These are phyloP conservation scores for Diachasma alloeum DNA, from an alignment of 1,140 invertebrate genomes.

Conservation along the genomic window DNA sequence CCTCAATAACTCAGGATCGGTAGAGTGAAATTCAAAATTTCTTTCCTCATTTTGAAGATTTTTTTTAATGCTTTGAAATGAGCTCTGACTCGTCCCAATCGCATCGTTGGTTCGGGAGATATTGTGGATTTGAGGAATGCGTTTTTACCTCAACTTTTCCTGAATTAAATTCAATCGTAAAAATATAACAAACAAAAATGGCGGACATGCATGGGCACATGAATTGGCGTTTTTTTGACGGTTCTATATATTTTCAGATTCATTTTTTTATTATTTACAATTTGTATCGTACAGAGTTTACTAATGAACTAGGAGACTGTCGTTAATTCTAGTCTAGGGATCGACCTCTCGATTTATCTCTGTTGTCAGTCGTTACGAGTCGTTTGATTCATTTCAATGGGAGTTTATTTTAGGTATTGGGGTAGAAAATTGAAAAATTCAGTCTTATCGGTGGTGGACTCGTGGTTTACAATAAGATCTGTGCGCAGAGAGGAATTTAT, in stretches of 20 bases:
- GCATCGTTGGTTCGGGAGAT: too few relatives aligned
- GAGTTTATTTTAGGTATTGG: constrained; percentile 6
- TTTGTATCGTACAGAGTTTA: constrained; percentile 47
- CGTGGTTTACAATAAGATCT: not conserved
- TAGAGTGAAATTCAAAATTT: too few relatives aligned
- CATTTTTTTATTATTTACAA: constrained; percentile 51
- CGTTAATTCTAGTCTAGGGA: not conserved
- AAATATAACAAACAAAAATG: constrained; percentile 23
- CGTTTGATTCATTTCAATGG: not conserved
- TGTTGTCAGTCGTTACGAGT: not conserved
- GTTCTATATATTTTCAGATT: constrained; percentile 1
- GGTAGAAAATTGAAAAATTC: not conserved
- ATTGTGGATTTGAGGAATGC: too few relatives aligned
- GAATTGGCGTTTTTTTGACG: constrained; percentile 36
- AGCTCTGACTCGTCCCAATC: too few relatives aligned
- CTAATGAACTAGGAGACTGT: not conserved
- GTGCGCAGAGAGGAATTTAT: not conserved
- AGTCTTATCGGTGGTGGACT: constrained; percentile 8
- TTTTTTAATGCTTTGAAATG: too few relatives aligned
- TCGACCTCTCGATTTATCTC: not conserved
- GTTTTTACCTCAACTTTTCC: not conserved
- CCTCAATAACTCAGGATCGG: too few relatives aligned
- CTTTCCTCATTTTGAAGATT: too few relatives aligned
- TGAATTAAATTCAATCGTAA: not conserved
- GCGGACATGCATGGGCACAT: constrained; percentile 61